Conservation (phyloP, 2,888 invertebrate species). For the Chydorus sphaericus region DNA sequence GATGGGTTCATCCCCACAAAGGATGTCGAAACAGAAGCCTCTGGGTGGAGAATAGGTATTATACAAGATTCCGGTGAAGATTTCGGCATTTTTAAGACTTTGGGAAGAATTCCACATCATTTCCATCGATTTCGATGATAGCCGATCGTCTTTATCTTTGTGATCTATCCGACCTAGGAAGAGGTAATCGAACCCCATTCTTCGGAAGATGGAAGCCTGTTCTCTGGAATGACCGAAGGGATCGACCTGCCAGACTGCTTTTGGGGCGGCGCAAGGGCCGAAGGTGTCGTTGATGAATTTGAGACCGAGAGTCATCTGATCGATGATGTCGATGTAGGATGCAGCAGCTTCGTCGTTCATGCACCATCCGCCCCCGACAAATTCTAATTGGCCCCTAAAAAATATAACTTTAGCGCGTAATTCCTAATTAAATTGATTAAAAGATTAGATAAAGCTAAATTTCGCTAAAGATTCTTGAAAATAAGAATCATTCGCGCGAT, state of each 20-base stretch:
- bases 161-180: constrained; percentile 37
- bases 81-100: constrained; percentile 30
- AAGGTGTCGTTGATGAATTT: constrained; percentile 21
- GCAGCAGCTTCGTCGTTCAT: constrained; percentile 40
- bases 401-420: constrained; percentile 47
- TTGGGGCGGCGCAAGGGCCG: constrained; percentile 29
- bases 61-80: constrained; percentile 71
- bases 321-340: constrained; percentile 35
- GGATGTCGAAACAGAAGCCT: constrained; percentile 84
- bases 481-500: too few species aligned
- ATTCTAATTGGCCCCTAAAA: constrained; percentile 36
- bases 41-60: constrained; percentile 71
- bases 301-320: constrained; percentile 37
- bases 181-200: constrained; percentile 37
- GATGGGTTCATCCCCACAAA: constrained; percentile 71
- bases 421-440: constrained; percentile 29
- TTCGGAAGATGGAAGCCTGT: constrained; percentile 31
- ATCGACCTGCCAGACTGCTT: constrained; percentile 30
- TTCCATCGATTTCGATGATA: constrained; percentile 45
- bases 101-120: constrained; percentile 48
- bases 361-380: constrained; percentile 36
- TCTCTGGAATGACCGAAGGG: constrained; percentile 37
- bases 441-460: too few species aligned
- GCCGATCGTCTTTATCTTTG: constrained; percentile 42
- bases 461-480: too few species aligned